A percentile compares a stretch with the other conserved stretches of the same genome.
These are phyloP conservation scores for Brachionus plicatilis DNA, from an alignment of 1,140 invertebrate species.

Conservation along the genomic window DNA sequence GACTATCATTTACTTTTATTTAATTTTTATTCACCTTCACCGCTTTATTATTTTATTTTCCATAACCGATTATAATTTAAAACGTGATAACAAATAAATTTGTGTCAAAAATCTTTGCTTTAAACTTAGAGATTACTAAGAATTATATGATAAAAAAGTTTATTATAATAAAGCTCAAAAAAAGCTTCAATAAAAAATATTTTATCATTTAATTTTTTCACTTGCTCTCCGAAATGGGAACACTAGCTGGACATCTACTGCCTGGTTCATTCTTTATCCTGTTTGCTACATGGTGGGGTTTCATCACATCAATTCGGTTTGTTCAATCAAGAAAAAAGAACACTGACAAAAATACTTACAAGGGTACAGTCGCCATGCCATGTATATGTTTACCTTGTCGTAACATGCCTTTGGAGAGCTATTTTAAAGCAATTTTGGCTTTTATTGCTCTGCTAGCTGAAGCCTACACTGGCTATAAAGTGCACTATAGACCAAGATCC, in stretches of 20 bases:
- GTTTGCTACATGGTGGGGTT: conserved; percentile 57
- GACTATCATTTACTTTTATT: no score
- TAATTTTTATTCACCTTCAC: no score
- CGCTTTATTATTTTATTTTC: no score
- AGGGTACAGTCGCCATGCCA: not conserved
- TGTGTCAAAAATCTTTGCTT: no score
- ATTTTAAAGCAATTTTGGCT: conserved; percentile 9
- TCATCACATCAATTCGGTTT: not conserved
- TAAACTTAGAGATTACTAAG: no score
- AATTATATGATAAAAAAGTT: no score
- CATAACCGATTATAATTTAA: no score
- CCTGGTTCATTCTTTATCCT: conserved; percentile 58
- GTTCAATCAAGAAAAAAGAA: not conserved
- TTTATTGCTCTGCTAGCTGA: not conserved
- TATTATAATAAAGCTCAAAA: no score
- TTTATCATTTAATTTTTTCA: not conserved
- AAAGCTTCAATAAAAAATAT: no score
- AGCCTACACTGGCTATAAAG: conserved; percentile 25
- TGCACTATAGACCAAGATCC: not conserved
- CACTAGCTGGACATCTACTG: conserved; percentile 56
- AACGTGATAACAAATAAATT: no score
- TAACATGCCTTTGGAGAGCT: not conserved
- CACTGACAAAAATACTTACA: not conserved
- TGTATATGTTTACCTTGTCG: not conserved
- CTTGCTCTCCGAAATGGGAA: conserved; percentile 51